phyloP scores from a whole-genome alignment of 2,797 vertebrate genomes.

The Anas capensis region DNA sequence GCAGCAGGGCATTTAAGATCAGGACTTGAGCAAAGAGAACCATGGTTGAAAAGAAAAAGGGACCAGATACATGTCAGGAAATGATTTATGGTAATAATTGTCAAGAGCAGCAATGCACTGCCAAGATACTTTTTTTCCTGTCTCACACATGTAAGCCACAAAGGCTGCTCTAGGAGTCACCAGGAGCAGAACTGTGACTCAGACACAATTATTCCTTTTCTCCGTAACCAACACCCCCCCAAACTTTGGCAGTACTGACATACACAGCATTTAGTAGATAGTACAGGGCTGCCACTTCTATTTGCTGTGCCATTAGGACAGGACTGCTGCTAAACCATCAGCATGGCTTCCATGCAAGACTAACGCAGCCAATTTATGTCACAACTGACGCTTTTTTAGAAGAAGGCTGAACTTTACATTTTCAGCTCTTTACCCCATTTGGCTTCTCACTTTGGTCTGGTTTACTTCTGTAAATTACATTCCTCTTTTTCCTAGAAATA shows the following conservation, averaged over 20 bases:
- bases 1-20: background rate
- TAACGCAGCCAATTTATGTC: background rate
- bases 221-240: background rate
- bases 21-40: background rate
- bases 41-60: background rate
- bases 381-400: background rate
- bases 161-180: background rate
- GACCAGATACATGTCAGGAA: background rate
- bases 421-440: background rate
- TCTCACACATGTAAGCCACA: background rate
- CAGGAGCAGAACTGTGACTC: background rate
- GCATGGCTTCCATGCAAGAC: background rate
- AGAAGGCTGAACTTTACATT: background rate
- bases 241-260: background rate
- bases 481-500: constrained; percentile 30
- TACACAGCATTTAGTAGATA: background rate
- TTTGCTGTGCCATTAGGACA: background rate
- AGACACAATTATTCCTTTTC: background rate
- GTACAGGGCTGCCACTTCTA: background rate
- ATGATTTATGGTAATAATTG: background rate
- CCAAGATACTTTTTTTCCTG: background rate
- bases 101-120: background rate
- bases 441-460: background rate
- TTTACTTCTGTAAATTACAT: background rate
- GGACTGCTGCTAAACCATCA: background rate